A percentile compares a stretch with the other conserved stretches of the same genome.
Conservation (phyloP, 2,113 vertebrate genomes). For the Eurystomus gularis region DNA sequence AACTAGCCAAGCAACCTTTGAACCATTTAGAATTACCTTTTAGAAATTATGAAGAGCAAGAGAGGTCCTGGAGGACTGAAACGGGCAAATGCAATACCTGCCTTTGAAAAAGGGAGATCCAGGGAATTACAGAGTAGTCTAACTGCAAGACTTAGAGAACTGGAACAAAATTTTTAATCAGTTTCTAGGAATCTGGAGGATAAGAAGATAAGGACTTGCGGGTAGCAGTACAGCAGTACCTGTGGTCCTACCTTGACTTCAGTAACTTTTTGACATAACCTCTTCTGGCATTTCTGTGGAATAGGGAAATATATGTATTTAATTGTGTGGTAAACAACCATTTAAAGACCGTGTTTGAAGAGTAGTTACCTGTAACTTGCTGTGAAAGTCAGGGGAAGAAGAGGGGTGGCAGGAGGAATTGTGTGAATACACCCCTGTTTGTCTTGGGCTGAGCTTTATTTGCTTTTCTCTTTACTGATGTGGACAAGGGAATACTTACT, state of each 20-base stretch:
- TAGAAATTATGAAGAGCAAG: slow-evolving; percentile 27
- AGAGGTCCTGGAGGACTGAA: slow-evolving; percentile 38
- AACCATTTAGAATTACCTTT: slow-evolving; percentile 60
- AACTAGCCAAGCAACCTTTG: slow-evolving; percentile 62
- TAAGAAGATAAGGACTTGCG: not conserved
- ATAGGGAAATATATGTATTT: not conserved
- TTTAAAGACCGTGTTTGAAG: not conserved
- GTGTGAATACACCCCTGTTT: slow-evolving; percentile 55
- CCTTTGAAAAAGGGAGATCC: not conserved
- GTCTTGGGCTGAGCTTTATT: slow-evolving; percentile 63
- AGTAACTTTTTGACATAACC: not conserved
- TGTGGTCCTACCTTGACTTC: not conserved
- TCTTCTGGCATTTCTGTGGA: not conserved
- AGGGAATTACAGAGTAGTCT: not conserved
- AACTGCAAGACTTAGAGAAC: not conserved
- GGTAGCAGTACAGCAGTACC: not conserved
- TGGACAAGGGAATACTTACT: slow-evolving; percentile 26
- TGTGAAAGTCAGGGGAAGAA: not conserved
- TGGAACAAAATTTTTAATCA: slow-evolving; percentile 21
- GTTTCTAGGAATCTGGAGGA: not conserved
- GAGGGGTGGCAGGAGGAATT: not conserved
- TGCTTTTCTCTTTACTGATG: slow-evolving; percentile 50
- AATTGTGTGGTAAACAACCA: not conserved
- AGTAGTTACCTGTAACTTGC: not conserved
- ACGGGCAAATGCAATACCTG: slow-evolving; percentile 4